These are phyloP conservation scores for Orientallactaga sibirica DNA, from an alignment of 2,797 vertebrate species.

Conservation along the genomic window DNA sequence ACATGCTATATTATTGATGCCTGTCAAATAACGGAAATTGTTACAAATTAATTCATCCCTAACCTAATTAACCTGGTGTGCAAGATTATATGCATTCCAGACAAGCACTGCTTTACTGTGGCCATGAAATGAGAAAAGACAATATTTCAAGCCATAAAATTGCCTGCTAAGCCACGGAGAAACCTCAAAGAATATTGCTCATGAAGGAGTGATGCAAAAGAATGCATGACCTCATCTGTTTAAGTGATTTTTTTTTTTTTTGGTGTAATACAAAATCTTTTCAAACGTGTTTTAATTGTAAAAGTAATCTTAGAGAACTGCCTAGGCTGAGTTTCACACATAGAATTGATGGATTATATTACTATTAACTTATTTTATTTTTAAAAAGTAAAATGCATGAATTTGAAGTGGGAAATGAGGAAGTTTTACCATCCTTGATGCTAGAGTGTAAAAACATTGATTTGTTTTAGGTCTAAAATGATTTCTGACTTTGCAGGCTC, in stretches of 20 bases:
- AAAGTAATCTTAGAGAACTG: slow-evolving; percentile 58
- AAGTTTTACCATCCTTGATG: not conserved
- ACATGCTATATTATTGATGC: slow-evolving; percentile 79
- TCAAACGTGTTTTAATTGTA: slow-evolving; percentile 31
- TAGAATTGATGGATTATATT: not conserved
- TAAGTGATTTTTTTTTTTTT: slow-evolving; percentile 51
- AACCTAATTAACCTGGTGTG: slow-evolving; percentile 81
- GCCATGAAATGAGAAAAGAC: slow-evolving; percentile 79
- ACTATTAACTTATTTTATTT: not conserved
- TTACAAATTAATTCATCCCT: slow-evolving; percentile 83
- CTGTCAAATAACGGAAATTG: slow-evolving; percentile 85
- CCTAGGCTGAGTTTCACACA: not conserved
- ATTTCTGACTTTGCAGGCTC: not conserved
- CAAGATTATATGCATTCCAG: slow-evolving; percentile 81
- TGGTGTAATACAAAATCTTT: slow-evolving; percentile 45
- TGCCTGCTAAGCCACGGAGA: slow-evolving; percentile 72
- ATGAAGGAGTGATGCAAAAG: slow-evolving; percentile 72
- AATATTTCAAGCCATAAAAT: slow-evolving; percentile 83
- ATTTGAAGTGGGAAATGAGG: not conserved
- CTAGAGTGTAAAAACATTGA: not conserved
- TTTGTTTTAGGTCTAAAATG: not conserved
- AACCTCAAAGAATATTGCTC: slow-evolving; percentile 78
- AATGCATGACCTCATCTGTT: slow-evolving; percentile 70
- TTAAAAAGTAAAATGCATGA: not conserved
- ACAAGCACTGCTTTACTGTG: slow-evolving; percentile 77